phyloP scores from a whole-genome alignment of 2,888 invertebrate genomes.

The Lymantria dispar region DNA sequence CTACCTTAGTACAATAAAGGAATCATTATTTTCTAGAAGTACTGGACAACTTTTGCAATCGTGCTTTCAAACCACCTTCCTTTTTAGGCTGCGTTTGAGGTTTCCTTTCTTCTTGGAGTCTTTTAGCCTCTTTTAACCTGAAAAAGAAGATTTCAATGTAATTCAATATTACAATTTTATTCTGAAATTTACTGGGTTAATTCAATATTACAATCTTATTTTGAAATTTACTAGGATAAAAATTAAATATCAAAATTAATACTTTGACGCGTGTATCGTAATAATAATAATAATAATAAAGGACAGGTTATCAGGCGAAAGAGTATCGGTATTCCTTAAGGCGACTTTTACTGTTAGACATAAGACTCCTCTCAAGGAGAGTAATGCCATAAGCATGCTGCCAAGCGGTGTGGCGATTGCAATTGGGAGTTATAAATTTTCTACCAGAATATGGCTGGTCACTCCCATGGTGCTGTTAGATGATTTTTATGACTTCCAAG shows the following conservation, averaged over 20 bases:
- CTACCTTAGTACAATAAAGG: background rate
- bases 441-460: background rate
- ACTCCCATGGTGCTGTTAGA: background rate
- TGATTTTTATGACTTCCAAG: too few species aligned
- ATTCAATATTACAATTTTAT: too few species aligned
- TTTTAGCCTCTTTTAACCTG: conserved; percentile 84
- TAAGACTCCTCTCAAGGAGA: too few species aligned
- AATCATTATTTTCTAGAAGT: conserved; percentile 51
- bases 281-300: too few species aligned
- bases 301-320: too few species aligned
- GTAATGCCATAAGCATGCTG: background rate
- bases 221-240: too few species aligned
- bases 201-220: too few species aligned
- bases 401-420: background rate
- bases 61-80: conserved; percentile 85
- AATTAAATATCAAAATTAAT: too few species aligned
- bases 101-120: conserved; percentile 80
- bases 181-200: too few species aligned
- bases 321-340: too few species aligned
- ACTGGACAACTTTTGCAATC: conserved; percentile 82
- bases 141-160: conserved; percentile 1
- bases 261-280: too few species aligned
- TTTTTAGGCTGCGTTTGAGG: conserved; percentile 82
- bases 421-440: background rate
- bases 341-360: too few species aligned